Base-by-base conservation (phyloP, 2,113 vertebrate species). In the Otis tarda region DNA sequence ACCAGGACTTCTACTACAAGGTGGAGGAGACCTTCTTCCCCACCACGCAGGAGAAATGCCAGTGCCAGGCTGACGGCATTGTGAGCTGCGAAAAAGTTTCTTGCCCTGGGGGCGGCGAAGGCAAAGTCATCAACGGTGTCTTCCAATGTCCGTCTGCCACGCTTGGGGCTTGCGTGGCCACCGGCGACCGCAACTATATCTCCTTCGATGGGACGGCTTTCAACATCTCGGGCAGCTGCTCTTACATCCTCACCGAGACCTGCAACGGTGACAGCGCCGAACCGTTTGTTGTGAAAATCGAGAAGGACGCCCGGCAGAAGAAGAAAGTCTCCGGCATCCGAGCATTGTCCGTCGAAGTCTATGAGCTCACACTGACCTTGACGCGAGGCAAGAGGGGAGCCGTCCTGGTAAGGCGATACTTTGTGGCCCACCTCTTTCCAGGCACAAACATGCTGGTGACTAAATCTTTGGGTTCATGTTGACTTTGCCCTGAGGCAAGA, bases 171-270 rank as follows among this genome's bases (percentile, higher is more conserved):
- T 98, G 98, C 12, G 11, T 96, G 75, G 96, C 82, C 1, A 89
- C 45, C 0, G 98, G 98, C 14, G 96, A 97, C 79, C 73, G 76
- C 14, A 94, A 86, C 33, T 98, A 98, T 28, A 8, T 89, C 24
- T 97, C 97, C 52, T 98, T 98, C 0, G 98, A 98, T 0, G 97
- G 97, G n/a, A 9, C 5, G 14, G 80, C 50, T 22, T 98, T 94
- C 16, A 91, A 97, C 45, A 91, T 98, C 95, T 93, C 97, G 7
- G 98, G 97, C 6, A 85, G 96, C 28, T 98, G 98, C 19, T 94
- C 97, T 45, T 98, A 98, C 5, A 7, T 91, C 64, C 90, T 98
- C 56, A 83, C 95, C 0, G 84, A 45, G 52, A 97, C 95, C 25
- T 96, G 95, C 1, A 6, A 24, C 0, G 23, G 2, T 4, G 45